A percentile compares a stretch with the other conserved stretches of the same genome.
phyloP scores from a whole-genome alignment of 2,888 invertebrate species.

The Seira musarum region DNA sequence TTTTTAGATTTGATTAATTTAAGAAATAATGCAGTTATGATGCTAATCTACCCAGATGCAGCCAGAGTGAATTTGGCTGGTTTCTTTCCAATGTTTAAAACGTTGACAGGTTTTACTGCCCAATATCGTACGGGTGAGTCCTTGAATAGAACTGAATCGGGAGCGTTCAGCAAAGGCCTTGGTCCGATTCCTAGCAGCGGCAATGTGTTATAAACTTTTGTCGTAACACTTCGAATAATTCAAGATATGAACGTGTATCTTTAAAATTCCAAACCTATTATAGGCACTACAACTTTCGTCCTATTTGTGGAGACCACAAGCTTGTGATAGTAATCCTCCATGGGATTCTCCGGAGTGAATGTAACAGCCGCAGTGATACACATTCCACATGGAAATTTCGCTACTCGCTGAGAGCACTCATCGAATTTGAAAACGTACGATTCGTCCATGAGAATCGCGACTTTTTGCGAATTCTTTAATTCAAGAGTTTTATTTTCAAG shows the following conservation, averaged over 20 bases:
- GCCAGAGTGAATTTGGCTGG: slow-evolving; percentile 55
- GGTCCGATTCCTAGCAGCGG: slow-evolving; percentile 61
- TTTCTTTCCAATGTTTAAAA: slow-evolving; percentile 59
- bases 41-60: slow-evolving; percentile 57
- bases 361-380: slow-evolving; percentile 57
- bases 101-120: slow-evolving; percentile 48
- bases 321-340: slow-evolving; percentile 62
- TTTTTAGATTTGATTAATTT: slow-evolving; percentile 34
- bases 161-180: slow-evolving; percentile 61
- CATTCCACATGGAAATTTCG: slow-evolving; percentile 67
- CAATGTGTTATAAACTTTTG: too few species aligned
- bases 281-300: slow-evolving; percentile 61
- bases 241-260: background rate
- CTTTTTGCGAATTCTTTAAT: slow-evolving; percentile 63
- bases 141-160: slow-evolving; percentile 60
- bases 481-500: background rate
- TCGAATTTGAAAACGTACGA: slow-evolving; percentile 59
- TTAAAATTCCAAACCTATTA: slow-evolving; percentile 55
- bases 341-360: slow-evolving; percentile 60
- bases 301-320: slow-evolving; percentile 58
- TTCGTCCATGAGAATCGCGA: slow-evolving; percentile 62
- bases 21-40: slow-evolving; percentile 17
- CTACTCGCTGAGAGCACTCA: slow-evolving; percentile 50
- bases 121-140: slow-evolving; percentile 61
- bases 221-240: too few species aligned